Percentiles rank a stretch among this genome's conserved stretches.
Conservation (phyloP, 1,140 invertebrate genomes). For the Triops cancriformis region DNA sequence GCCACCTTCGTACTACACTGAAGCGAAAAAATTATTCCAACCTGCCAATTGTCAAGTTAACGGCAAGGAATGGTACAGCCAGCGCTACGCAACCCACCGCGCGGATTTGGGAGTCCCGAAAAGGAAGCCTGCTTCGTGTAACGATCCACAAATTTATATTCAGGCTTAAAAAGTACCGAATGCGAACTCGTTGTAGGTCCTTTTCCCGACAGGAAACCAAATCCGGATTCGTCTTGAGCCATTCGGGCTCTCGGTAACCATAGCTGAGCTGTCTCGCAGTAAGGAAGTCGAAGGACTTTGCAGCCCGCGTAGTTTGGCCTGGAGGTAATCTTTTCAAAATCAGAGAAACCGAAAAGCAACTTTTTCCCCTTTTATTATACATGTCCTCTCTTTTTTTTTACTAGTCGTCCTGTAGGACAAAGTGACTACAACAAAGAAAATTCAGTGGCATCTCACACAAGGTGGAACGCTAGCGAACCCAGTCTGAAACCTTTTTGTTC, state of each 20-base stretch:
- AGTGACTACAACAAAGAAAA: not conserved
- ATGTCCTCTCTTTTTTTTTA: too few relatives aligned
- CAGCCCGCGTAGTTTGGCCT: not conserved
- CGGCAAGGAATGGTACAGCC: not conserved
- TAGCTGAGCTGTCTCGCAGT: constrained; percentile 14
- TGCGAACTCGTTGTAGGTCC: constrained; percentile 16
- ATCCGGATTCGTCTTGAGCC: constrained; percentile 27
- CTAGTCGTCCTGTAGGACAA: not conserved
- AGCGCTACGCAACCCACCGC: not conserved
- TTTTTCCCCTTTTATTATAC: not conserved
- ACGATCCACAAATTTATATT: not conserved
- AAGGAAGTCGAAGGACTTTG: not conserved
- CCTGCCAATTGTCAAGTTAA: not conserved
- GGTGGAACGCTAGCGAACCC: not conserved
- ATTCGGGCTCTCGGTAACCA: constrained; percentile 29
- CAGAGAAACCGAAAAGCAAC: not conserved
- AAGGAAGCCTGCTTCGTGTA: constrained; percentile 28
- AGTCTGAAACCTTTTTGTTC: not conserved
- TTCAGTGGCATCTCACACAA: not conserved
- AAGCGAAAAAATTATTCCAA: not conserved
- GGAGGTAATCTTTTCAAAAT: not conserved
- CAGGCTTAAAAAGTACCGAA: not conserved
- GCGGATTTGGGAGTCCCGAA: constrained; percentile 22
- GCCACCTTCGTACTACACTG: not conserved
- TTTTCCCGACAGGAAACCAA: constrained; percentile 20